These are phyloP conservation scores for Yponomeuta malinellus DNA, from an alignment of 2,888 invertebrate genomes.

Conservation along the genomic window DNA sequence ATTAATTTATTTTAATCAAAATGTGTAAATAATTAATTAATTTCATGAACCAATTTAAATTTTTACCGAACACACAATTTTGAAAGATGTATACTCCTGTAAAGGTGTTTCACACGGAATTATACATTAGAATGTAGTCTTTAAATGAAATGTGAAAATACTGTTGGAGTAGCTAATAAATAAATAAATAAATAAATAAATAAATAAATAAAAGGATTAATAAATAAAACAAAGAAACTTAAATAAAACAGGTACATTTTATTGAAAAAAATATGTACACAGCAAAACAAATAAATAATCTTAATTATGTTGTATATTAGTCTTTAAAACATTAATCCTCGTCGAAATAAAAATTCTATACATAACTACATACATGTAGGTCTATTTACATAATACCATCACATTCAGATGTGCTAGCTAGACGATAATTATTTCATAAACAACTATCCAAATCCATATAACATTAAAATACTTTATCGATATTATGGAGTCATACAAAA, in stretches of 20 bases:
- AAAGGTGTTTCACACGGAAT: no score
- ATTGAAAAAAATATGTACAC: conserved; percentile 76
- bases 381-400: conserved; percentile 74
- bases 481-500: conserved; percentile 49
- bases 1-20: no score
- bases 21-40: no score
- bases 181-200: no score
- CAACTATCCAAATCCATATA: conserved; percentile 66
- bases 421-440: conserved; percentile 61
- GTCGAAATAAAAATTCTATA: conserved; percentile 74
- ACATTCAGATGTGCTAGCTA: conserved; percentile 51
- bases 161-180: no score
- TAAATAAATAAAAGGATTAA: no score
- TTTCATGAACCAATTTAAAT: no score
- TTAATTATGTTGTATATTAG: conserved; percentile 70
- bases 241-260: conserved; percentile 76
- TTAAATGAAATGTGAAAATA: no score
- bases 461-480: conserved; percentile 66
- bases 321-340: conserved; percentile 76
- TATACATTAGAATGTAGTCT: no score
- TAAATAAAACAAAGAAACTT: conserved; percentile 28
- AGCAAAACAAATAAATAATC: conserved; percentile 77
- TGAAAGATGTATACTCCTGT: no score
- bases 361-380: conserved; percentile 63
- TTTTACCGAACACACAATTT: no score